These are phyloP conservation scores for Epinotia nisella DNA, from an alignment of 2,888 invertebrate genomes.

Conservation along the genomic window DNA sequence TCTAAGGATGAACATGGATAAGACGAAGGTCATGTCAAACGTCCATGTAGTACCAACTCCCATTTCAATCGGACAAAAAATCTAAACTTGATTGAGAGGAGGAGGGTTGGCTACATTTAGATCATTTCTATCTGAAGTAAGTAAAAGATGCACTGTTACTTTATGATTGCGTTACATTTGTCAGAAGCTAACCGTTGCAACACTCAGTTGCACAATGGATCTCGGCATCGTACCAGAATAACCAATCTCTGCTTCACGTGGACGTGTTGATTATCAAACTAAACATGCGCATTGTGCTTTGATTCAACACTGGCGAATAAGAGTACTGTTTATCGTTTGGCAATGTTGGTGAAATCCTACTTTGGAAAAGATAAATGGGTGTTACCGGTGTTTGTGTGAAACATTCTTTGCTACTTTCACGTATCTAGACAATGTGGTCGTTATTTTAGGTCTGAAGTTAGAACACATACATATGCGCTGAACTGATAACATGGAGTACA, in stretches of 20 bases:
- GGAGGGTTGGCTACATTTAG: neutral
- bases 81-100: neutral
- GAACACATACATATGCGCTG: no score
- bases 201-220: constrained; percentile 39
- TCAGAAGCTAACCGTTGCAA: constrained; percentile 39
- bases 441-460: neutral
- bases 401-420: neutral
- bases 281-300: constrained; percentile 32
- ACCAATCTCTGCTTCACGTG: constrained; percentile 31
- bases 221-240: constrained; percentile 30
- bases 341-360: neutral
- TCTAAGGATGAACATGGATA: no score
- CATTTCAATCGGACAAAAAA: neutral
- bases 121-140: neutral
- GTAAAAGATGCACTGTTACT: constrained; percentile 20
- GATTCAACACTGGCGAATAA: constrained; percentile 31
- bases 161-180: constrained; percentile 37
- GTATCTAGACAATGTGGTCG: neutral
- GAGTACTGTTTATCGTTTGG: constrained; percentile 11
- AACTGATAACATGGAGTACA: no score
- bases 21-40: no score
- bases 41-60: no score
- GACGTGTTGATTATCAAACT: constrained; percentile 37
- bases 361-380: neutral
- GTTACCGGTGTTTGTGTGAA: neutral